Percentiles rank a stretch among this genome's conserved stretches.
These are phyloP conservation scores for Zaprionus ornatus DNA, from an alignment of 1,140 invertebrate genomes.

Conservation along the genomic window DNA sequence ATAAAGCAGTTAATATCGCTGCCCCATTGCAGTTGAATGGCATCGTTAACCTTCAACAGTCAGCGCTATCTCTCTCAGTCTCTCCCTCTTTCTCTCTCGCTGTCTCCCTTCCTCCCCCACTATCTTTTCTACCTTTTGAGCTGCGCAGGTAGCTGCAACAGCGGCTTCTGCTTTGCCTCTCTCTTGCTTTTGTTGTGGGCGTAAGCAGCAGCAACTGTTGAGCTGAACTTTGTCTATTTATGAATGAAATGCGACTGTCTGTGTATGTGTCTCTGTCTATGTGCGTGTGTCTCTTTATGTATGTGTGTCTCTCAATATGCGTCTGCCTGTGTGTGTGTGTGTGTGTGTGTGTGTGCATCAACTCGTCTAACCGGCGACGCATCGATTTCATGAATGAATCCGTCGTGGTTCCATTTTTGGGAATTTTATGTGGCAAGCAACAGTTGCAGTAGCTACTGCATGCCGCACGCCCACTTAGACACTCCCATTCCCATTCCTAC, in stretches of 20 bases:
- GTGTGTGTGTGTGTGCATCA: neutral
- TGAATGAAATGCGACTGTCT: slow-evolving; percentile 40
- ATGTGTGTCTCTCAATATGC: neutral
- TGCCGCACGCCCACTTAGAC: neutral
- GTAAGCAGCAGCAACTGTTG: slow-evolving; percentile 36
- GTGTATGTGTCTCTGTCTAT: neutral
- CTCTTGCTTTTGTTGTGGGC: slow-evolving; percentile 29
- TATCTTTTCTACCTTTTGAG: neutral
- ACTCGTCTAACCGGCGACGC: neutral
- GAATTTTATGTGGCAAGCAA: slow-evolving; percentile 36
- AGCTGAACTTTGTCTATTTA: slow-evolving; percentile 41
- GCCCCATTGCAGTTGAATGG: slow-evolving; percentile 34
- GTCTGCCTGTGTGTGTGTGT: neutral
- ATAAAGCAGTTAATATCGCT: slow-evolving; percentile 70
- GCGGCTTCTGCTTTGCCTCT: neutral
- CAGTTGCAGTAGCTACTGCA: slow-evolving; percentile 18
- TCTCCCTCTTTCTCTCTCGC: neutral
- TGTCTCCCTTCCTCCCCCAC: neutral
- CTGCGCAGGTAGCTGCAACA: slow-evolving; percentile 34
- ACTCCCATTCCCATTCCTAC: neutral
- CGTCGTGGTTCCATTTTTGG: slow-evolving; percentile 21
- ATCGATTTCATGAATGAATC: slow-evolving; percentile 20
- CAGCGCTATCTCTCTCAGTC: neutral
- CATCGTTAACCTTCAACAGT: slow-evolving; percentile 46
- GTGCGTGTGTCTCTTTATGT: neutral